Evolutionary conservation across 2,888 invertebrate species (phyloP).

Genomic region (Chrysodeixis includens): DNA sequence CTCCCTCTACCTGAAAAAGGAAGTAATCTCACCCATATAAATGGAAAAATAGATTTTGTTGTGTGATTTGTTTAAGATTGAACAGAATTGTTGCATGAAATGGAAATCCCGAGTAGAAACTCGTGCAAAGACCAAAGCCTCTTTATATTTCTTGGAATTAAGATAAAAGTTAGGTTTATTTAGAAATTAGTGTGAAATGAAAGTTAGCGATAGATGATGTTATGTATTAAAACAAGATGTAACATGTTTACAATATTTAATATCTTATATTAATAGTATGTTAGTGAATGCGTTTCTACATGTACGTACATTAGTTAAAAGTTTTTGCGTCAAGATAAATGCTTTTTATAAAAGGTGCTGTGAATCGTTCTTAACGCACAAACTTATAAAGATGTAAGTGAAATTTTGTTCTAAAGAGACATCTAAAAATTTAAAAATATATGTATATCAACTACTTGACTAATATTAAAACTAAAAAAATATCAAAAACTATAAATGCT

Average conservation of each 20-base stretch:
- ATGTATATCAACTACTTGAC: background rate
- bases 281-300: slow-evolving; percentile 73
- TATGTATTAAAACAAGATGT: slow-evolving; percentile 78
- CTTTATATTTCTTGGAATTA: slow-evolving; percentile 83
- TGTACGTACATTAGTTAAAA: slow-evolving; percentile 68
- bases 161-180: slow-evolving; percentile 63
- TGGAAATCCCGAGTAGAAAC: slow-evolving; percentile 65
- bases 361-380: slow-evolving; percentile 59
- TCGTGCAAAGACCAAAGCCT: slow-evolving; percentile 88
- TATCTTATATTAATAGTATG: slow-evolving; percentile 64
- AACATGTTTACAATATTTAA: slow-evolving; percentile 75
- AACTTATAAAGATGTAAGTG: slow-evolving; percentile 55
- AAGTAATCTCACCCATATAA: slow-evolving; percentile 88
- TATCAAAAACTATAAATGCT: slow-evolving; percentile 61
- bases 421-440: slow-evolving; percentile 25
- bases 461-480: slow-evolving; percentile 34
- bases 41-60: slow-evolving; percentile 72
- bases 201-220: slow-evolving; percentile 59
- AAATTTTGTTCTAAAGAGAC: slow-evolving; percentile 74
- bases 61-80: slow-evolving; percentile 55
- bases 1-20: slow-evolving; percentile 89
- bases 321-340: slow-evolving; percentile 60
- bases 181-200: slow-evolving; percentile 58
- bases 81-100: slow-evolving; percentile 56
- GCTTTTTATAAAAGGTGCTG: slow-evolving; percentile 44